Evolutionary conservation across 2,113 vertebrate species (phyloP), one percentile per base, ranked within the genome.

Genomic region (Apeltes quadracus): DNA sequence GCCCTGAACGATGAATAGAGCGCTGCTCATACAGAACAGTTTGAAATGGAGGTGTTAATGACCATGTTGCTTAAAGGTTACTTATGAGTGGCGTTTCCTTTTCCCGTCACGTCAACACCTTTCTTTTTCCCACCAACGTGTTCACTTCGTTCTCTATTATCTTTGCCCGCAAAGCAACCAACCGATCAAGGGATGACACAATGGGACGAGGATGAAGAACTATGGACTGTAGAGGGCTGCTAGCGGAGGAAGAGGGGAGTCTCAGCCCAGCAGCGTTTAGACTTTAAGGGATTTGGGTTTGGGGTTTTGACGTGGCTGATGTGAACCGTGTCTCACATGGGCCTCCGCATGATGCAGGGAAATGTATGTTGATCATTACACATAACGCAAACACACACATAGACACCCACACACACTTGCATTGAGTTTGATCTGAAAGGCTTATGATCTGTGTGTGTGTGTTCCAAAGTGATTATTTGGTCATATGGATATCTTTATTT

Each of bases 51-150:
- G 82, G 88, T 89, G 79, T 88, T 88, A 89, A 90, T 91, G 77
- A 91, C 85, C 79, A 75, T 76, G 89, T 88, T 88, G 70, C 87
- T 87, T 89, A 89, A 91, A 90, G 86, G 90, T 93, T 89, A 87
- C 85, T 72, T 82, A 66, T 76, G 82, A 84, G 83, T 83, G 66
- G 77, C 80, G 84, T 87, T 88, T 92, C 89, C 84, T 69, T 80
- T 85, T 80, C 84, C 75, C 81, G 75, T 82, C 84, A 82, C 61
- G 75, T 90, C 87, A 87, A 89, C 89, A 89, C 87, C 82, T 90
- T 78, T 68, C 75, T 78, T 66, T 67, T 78, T 64, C 80, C n/a
- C 78, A 84, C 79, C 70, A 81, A 82, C 65, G 69, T 89, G 76
- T 68, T 84, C 84, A 75, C 85, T 89, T 88, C 83, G 81, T 83